Percentiles rank a stretch among this genome's conserved stretches.
phyloP scores from a whole-genome alignment of 2,113 vertebrate genomes.

The Peromyscus californicus region DNA sequence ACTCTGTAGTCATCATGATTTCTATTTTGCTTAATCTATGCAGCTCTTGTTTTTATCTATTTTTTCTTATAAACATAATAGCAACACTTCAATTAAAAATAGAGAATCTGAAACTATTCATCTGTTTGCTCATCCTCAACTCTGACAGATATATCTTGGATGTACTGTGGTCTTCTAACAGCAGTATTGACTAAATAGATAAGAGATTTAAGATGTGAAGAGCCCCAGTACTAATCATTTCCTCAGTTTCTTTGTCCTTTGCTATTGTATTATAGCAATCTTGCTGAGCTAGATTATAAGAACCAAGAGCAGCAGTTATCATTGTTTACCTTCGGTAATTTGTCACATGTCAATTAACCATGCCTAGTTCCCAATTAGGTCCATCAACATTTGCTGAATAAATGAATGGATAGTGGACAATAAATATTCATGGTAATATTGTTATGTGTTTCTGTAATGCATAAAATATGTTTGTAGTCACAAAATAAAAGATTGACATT shows the following conservation, averaged over 20 bases:
- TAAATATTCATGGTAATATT: not conserved
- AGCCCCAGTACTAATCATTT: not conserved
- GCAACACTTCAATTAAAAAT: not conserved
- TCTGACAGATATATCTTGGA: not conserved
- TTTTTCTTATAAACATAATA: not conserved
- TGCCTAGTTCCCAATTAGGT: not conserved
- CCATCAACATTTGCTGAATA: not conserved
- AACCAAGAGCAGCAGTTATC: not conserved
- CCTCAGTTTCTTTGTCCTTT: not conserved
- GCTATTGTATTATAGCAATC: not conserved
- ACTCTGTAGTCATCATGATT: not conserved
- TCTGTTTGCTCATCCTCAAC: not conserved
- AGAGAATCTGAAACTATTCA: not conserved
- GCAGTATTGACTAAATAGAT: not conserved
- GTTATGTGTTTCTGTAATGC: not conserved
- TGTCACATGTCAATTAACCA: not conserved
- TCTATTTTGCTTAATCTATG: not conserved
- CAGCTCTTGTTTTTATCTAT: not conserved
- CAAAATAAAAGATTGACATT: not conserved
- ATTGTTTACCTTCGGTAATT: not conserved
- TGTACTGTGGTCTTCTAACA: not conserved
- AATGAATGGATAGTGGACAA: not conserved
- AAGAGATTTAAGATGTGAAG: not conserved
- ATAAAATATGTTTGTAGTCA: not conserved
- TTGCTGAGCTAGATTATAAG: not conserved